Evolutionary conservation across 2,797 vertebrate species (phyloP), one percentile per base, ranked within the genome.

Genomic region (Argentina silus): DNA sequence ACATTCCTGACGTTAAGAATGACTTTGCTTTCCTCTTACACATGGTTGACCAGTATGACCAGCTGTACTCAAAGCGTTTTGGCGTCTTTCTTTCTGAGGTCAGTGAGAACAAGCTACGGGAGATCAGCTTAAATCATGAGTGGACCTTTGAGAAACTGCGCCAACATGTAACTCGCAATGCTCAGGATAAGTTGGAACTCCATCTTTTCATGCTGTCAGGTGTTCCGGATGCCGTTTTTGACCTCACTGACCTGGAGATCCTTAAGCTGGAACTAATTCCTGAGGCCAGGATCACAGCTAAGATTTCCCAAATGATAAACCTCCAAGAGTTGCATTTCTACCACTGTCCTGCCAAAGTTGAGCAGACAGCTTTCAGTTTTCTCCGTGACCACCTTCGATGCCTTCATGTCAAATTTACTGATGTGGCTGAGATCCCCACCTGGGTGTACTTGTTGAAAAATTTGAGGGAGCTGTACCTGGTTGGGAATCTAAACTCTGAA

Each of bases 11-110:
- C 69, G 98, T 99, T 36, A 99, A 99, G 88, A 99, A 99, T 0
- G 98, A 99, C 84, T 99, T 99, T 93, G 98, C 98, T 0, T 99
- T 99, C 82, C 96, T 99, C 45, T 93, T 99, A 68, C 98, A 99
- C 87, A 99, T 99, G 98, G 97, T 99, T 0, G 98, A 99, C 87
- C 98, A 99, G 81, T 99, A 99, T 0, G 98, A 99, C 85, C 97
- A 98, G 84, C 90, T 99, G 55, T 99, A 99, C 69, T 99, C 98
- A 0, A 99, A 99, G 86, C 95, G 98, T 6, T 99, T 99, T 1
- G 98, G 97, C 0, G 97, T 99, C 75, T 99, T 99, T 81, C 90
- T 99, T 60, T 99, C 98, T 0, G 98, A 99, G 88, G 98, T 99
- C 45, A 99, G 98, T 48, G 98, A 99, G 87, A 99, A 99, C 90